Conservation (phyloP, 2,113 vertebrate species). For the Oreochromis tanganicae region DNA sequence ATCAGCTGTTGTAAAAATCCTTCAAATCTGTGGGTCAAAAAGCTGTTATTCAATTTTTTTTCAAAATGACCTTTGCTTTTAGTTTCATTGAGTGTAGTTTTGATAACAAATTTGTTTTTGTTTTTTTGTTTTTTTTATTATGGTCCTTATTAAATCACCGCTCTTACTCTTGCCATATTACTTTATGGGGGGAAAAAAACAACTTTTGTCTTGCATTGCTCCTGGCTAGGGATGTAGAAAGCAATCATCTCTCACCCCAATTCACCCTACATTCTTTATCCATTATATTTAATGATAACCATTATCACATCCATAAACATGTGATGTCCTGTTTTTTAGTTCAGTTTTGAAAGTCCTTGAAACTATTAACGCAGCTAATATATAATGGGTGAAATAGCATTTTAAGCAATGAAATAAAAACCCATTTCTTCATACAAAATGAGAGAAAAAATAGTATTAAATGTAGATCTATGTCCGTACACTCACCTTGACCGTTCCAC, state of each 20-base stretch:
- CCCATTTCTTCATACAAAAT: neutral
- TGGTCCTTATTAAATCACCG: neutral
- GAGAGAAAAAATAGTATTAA: neutral
- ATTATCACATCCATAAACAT: neutral
- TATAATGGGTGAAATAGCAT: fast-evolving
- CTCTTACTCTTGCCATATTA: neutral
- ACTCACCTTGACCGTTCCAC: neutral
- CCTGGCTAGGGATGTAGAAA: neutral
- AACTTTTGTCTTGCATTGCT: neutral
- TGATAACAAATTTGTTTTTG: neutral
- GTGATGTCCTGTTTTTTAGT: neutral
- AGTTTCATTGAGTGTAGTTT: neutral
- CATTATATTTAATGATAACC: neutral
- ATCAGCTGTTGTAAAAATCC: neutral
- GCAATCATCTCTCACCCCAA: neutral
- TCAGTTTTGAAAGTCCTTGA: neutral
- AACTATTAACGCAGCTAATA: neutral
- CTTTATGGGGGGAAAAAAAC: neutral
- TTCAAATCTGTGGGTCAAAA: neutral
- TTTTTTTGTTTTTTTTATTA: neutral
- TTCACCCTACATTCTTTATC: neutral
- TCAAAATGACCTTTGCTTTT: neutral
- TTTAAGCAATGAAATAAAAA: neutral
- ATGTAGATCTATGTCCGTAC: neutral
- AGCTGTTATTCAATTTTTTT: neutral